A percentile compares a stretch with the other conserved stretches of the same genome.
These are phyloP conservation scores for Drosophila rhopaloa DNA, from an alignment of 1,140 invertebrate genomes.

Conservation along the genomic window DNA sequence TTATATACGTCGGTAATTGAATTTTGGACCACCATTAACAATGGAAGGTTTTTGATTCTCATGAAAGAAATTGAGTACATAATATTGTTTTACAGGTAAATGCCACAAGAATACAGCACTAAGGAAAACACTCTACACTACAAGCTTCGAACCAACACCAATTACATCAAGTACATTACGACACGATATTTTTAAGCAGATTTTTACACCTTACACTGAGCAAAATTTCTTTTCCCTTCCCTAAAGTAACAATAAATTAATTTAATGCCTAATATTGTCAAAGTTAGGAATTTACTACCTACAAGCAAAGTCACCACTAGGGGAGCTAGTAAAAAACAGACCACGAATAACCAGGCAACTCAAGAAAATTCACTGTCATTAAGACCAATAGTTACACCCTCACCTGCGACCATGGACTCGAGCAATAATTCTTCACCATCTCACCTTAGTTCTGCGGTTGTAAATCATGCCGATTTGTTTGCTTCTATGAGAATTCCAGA, in stretches of 20 bases:
- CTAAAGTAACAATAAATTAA: slow-evolving; percentile 1
- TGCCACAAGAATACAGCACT: background rate
- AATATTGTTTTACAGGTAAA: background rate
- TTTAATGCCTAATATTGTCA: background rate
- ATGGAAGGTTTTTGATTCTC: background rate
- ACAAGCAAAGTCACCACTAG: background rate
- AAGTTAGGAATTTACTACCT: background rate
- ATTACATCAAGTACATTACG: background rate
- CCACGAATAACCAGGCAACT: background rate
- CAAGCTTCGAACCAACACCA: too few relatives aligned
- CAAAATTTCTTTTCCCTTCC: background rate
- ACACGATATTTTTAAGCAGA: background rate
- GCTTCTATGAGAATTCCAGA: background rate
- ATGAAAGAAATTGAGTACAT: background rate
- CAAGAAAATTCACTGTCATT: background rate
- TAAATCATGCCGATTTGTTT: background rate
- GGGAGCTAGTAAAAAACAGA: background rate
- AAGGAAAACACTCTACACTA: too few relatives aligned
- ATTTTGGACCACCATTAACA: background rate
- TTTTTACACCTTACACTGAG: background rate
- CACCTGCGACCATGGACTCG: background rate
- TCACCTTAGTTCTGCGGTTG: background rate
- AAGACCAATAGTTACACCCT: background rate
- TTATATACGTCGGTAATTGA: too few relatives aligned
- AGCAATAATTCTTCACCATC: background rate